Conservation (phyloP, 2,888 invertebrate species). For the Temnothorax rugatulus region DNA sequence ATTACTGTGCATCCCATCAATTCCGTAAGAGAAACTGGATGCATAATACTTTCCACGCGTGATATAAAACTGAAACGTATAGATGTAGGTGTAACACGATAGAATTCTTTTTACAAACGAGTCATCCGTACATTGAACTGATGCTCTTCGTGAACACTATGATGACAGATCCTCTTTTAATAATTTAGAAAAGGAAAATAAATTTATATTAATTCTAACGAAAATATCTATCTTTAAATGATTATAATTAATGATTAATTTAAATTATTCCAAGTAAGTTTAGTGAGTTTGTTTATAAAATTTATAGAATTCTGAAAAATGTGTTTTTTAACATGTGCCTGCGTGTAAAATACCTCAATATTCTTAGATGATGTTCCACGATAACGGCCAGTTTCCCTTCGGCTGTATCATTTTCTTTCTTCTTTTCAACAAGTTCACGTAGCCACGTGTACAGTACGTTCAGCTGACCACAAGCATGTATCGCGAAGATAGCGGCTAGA, state of each 20-base stretch:
- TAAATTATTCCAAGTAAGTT: neutral
- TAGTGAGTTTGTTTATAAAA: neutral
- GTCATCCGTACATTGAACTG: neutral
- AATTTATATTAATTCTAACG: neutral
- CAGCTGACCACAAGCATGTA: constrained; percentile 76
- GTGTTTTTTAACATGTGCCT: neutral
- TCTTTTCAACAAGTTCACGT: constrained; percentile 54
- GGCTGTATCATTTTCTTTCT: neutral
- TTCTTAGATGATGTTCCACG: constrained; percentile 60
- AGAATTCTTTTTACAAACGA: neutral
- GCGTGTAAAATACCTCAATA: constrained; percentile 35
- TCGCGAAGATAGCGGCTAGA: constrained; percentile 68
- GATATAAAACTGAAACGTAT: constrained; percentile 73
- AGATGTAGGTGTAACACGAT: neutral
- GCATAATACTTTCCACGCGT: constrained; percentile 72
- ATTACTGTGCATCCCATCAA: constrained; percentile 79
- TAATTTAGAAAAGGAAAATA: neutral
- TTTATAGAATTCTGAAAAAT: neutral
- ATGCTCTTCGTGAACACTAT: neutral
- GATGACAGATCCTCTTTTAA: neutral
- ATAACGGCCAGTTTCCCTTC: constrained; percentile 52
- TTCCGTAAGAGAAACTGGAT: constrained; percentile 77
- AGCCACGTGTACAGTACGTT: constrained; percentile 64
- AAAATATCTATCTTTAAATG: neutral
- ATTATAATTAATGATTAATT: neutral